These are phyloP conservation scores for Temnopleurus reevesii DNA, from an alignment of 53 echinoderm and acorn worm species.

Conservation along the genomic window DNA sequence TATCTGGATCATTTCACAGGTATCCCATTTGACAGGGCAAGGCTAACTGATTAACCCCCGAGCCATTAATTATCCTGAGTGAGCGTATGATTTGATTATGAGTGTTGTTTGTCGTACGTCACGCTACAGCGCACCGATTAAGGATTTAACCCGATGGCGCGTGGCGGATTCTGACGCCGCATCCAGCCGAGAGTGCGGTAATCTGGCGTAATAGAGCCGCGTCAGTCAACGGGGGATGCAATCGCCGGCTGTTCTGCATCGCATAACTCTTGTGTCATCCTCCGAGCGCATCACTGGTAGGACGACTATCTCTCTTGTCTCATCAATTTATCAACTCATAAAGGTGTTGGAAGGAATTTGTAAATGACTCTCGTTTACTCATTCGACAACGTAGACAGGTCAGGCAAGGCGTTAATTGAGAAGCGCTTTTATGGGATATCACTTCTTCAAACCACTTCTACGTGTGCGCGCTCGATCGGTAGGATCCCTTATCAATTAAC, in stretches of 20 bases:
- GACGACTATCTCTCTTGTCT: neutral
- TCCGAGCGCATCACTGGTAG: neutral
- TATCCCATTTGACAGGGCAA: too few species aligned
- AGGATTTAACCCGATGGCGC: constrained; percentile 17
- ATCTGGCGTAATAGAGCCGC: constrained; percentile 1
- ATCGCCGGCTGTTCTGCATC: neutral
- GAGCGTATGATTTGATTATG: constrained; percentile 25
- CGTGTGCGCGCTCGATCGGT: too few species aligned
- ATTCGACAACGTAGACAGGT: neutral
- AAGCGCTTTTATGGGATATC: neutral
- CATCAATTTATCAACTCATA: neutral
- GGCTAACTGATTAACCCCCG: neutral
- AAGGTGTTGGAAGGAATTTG: neutral
- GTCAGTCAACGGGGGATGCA: constrained; percentile 5
- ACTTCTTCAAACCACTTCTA: too few species aligned
- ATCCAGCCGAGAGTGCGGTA: neutral
- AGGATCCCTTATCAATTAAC: too few species aligned
- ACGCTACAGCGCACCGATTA: constrained; percentile 1
- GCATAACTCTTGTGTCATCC: neutral
- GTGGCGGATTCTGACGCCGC: constrained; percentile 4
- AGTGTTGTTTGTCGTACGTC: constrained; percentile 17
- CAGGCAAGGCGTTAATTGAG: neutral
- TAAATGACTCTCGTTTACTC: neutral
- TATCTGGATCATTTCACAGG: too few species aligned
- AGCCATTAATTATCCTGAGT: constrained; percentile 34